These are phyloP conservation scores for Dipodomys stephensi DNA, from an alignment of 2,113 vertebrate species.

Conservation along the genomic window DNA sequence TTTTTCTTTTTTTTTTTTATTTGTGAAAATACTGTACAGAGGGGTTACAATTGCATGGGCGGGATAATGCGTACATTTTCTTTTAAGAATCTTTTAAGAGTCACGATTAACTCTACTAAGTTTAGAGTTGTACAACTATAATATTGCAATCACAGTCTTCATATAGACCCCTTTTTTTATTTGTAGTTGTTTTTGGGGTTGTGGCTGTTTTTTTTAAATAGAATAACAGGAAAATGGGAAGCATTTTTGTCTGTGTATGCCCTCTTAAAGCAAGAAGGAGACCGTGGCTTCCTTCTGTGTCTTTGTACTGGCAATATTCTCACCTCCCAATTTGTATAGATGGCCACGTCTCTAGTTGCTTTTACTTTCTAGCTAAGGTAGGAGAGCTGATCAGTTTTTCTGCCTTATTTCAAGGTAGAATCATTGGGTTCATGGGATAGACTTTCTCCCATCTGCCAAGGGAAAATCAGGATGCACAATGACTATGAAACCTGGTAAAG, in stretches of 20 bases:
- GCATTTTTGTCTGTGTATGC: not conserved
- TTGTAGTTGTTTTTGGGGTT: too few relatives aligned
- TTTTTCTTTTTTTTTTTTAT: too few relatives aligned
- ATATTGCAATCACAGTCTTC: not conserved
- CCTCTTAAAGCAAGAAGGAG: not conserved
- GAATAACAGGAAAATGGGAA: not conserved
- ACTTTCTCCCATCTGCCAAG: too few relatives aligned
- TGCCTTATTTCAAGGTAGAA: not conserved
- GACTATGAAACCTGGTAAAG: too few relatives aligned
- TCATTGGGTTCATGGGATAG: too few relatives aligned
- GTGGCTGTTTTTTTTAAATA: not conserved
- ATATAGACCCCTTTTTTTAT: not conserved
- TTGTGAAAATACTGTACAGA: too few relatives aligned
- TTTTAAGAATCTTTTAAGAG: not conserved
- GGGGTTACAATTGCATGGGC: too few relatives aligned
- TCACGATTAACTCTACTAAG: not conserved
- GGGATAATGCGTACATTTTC: too few relatives aligned
- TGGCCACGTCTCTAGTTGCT: not conserved
- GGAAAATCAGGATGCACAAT: too few relatives aligned
- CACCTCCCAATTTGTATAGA: too few relatives aligned
- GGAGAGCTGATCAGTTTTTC: rapidly evolving
- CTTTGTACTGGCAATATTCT: not conserved
- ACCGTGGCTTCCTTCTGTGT: rapidly evolving
- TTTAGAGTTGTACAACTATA: not conserved
- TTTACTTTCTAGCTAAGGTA: not conserved